Conservation (phyloP, 2,888 invertebrate genomes). For the Athrips mouffetella region DNA sequence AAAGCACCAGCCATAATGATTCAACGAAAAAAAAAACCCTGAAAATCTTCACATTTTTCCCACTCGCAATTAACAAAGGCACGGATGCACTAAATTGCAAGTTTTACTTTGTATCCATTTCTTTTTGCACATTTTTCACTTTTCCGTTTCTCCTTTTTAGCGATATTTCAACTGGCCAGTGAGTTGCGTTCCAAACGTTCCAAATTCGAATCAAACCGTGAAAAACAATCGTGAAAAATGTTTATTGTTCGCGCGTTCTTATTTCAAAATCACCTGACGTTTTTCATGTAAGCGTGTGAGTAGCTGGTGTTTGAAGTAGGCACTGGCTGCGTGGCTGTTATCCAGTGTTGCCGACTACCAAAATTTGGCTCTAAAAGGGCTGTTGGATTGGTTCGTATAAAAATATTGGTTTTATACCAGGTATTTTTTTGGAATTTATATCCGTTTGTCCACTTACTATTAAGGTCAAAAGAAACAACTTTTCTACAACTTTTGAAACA, state of each 20-base stretch:
- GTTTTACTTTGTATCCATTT: not conserved
- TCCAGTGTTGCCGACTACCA: too few relatives aligned
- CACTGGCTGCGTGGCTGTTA: too few relatives aligned
- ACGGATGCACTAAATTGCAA: conserved; percentile 5
- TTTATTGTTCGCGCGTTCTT: not conserved
- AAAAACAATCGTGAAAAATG: conserved; percentile 1
- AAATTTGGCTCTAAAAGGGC: too few relatives aligned
- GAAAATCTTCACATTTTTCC: conserved; percentile 13
- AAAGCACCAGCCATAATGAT: conserved; percentile 56
- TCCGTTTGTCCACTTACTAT: too few relatives aligned
- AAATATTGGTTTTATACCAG: too few relatives aligned
- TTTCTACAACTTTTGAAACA: too few relatives aligned
- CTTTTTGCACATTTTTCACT: not conserved
- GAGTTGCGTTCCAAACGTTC: conserved; percentile 9
- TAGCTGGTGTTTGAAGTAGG: conserved; percentile 1
- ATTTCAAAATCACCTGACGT: conserved; percentile 8
- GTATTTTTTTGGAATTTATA: too few relatives aligned
- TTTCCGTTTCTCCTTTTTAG: not conserved
- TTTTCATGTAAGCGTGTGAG: conserved; percentile 1
- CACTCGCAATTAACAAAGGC: conserved; percentile 12
- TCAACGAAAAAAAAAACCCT: not conserved
- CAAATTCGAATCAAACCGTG: not conserved
- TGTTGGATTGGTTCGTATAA: too few relatives aligned
- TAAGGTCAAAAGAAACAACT: too few relatives aligned
- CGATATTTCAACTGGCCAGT: not conserved